Evolutionary conservation across 2,888 invertebrate species (phyloP).

Genomic region (Leptogaster cylindrica): DNA sequence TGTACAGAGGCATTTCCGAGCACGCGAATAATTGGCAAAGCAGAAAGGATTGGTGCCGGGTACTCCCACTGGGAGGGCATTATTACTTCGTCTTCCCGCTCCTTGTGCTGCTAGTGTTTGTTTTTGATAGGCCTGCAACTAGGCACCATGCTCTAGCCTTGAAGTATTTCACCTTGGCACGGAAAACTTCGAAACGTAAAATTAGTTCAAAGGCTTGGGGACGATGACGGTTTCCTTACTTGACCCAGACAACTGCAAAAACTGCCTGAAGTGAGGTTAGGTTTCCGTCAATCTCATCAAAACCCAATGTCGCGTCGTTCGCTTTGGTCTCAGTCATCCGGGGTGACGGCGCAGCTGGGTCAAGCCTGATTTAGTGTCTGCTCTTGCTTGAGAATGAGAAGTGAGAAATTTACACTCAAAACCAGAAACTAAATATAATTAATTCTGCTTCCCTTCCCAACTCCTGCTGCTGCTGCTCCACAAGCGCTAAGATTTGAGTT

Average conservation of each 20-base stretch:
- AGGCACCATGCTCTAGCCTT: slow-evolving; percentile 17
- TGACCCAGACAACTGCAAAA: slow-evolving; percentile 6
- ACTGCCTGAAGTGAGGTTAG: background rate
- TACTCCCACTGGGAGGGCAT: background rate
- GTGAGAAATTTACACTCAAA: too few relatives aligned
- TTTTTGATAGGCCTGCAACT: slow-evolving; percentile 17
- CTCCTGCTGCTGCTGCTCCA: too few relatives aligned
- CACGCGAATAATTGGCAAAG: slow-evolving; percentile 32
- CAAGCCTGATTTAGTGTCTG: slow-evolving; percentile 12
- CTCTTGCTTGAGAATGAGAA: too few relatives aligned
- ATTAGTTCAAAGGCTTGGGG: slow-evolving; percentile 34
- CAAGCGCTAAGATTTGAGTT: too few relatives aligned
- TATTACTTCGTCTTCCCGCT: background rate
- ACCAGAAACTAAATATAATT: too few relatives aligned
- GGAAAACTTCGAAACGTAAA: slow-evolving; percentile 17
- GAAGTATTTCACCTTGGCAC: slow-evolving; percentile 29
- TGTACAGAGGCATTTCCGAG: slow-evolving; percentile 7
- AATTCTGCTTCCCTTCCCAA: too few relatives aligned
- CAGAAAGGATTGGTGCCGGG: slow-evolving; percentile 12
- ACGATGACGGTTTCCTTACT: slow-evolving; percentile 4
- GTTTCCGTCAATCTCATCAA: slow-evolving; percentile 1
- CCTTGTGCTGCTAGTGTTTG: background rate
- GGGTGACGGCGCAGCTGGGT: slow-evolving; percentile 9
- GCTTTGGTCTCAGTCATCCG: slow-evolving; percentile 12
- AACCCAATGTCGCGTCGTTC: slow-evolving; percentile 7